phyloP scores from a whole-genome alignment of 1,140 invertebrate species.

The Drosophila albomicans region DNA sequence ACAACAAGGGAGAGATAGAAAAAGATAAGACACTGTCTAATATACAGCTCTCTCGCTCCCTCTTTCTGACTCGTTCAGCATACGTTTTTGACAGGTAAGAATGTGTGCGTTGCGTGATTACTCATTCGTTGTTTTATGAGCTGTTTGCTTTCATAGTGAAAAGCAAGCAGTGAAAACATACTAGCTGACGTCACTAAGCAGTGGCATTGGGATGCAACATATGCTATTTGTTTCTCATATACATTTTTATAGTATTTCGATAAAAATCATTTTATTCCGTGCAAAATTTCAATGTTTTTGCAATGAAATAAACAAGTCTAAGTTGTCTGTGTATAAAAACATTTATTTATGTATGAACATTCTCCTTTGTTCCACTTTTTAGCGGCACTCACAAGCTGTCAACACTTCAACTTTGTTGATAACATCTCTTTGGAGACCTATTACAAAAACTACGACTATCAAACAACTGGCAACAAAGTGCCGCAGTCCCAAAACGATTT shows the following conservation, averaged over 20 bases:
- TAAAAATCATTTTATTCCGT: not conserved
- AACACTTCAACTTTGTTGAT: constrained; percentile 48
- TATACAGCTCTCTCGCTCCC: not conserved
- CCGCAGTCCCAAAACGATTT: constrained; percentile 56
- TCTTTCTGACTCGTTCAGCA: not conserved
- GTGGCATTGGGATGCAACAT: not conserved
- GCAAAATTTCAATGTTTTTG: not conserved
- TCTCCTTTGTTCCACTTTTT: constrained; percentile 39
- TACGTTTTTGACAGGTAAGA: constrained; percentile 6
- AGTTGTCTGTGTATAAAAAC: not conserved
- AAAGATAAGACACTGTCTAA: not conserved
- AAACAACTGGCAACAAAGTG: constrained; percentile 51
- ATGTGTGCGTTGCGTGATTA: not conserved
- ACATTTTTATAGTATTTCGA: not conserved
- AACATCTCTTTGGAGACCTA: constrained; percentile 50
- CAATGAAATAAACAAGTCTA: not conserved
- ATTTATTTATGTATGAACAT: constrained; percentile 23
- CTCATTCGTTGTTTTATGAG: not conserved
- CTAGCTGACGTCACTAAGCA: not conserved
- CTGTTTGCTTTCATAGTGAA: constrained; percentile 1
- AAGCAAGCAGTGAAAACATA: not conserved
- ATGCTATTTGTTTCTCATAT: not conserved
- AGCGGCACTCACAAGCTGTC: constrained; percentile 32
- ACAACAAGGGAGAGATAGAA: not conserved
- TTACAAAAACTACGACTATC: constrained; percentile 42